Percentiles rank a stretch among this genome's conserved stretches.
Evolutionary conservation across 2,888 invertebrate species (phyloP).

Genomic region (Caenorhabditis japonica): DNA sequence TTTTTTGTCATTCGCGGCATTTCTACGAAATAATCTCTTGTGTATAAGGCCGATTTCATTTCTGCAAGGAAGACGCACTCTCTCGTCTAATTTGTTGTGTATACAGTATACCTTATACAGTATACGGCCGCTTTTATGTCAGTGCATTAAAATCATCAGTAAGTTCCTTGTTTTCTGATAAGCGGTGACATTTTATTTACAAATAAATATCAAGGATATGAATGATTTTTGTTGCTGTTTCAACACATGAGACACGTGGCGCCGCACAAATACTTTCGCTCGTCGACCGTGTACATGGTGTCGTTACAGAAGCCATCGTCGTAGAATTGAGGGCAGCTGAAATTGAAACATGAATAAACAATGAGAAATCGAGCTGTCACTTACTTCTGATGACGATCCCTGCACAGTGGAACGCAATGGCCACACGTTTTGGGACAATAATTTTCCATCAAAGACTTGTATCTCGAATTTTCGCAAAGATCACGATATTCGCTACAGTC

Average conservation of each 20-base stretch:
- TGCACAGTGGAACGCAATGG: constrained; percentile 58
- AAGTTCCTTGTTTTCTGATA: too few species aligned
- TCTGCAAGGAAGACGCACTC: too few species aligned
- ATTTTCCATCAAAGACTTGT: constrained; percentile 49
- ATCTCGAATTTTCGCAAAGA: constrained; percentile 54
- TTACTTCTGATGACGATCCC: constrained; percentile 65
- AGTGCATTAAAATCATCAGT: too few species aligned
- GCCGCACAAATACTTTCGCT: constrained; percentile 62
- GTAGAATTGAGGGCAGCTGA: constrained; percentile 60
- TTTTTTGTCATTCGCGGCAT: too few species aligned
- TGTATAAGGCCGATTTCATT: too few species aligned
- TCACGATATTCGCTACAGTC: constrained; percentile 59
- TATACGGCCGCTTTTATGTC: too few species aligned
- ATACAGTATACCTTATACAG: too few species aligned
- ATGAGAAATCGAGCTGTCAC: neutral
- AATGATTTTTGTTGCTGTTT: too few species aligned
- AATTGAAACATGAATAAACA: constrained; percentile 11
- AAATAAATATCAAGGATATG: too few species aligned
- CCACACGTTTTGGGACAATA: constrained; percentile 63
- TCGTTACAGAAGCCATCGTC: constrained; percentile 65
- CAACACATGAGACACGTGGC: constrained; percentile 58
- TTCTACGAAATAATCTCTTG: too few species aligned
- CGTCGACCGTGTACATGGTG: constrained; percentile 59
- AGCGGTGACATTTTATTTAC: constrained; percentile 49
- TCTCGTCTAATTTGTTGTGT: too few species aligned